Percentiles rank a stretch among this genome's conserved stretches.
These are phyloP conservation scores for Arremon brunneinucha DNA, from an alignment of 2,797 vertebrate species.

Conservation along the genomic window DNA sequence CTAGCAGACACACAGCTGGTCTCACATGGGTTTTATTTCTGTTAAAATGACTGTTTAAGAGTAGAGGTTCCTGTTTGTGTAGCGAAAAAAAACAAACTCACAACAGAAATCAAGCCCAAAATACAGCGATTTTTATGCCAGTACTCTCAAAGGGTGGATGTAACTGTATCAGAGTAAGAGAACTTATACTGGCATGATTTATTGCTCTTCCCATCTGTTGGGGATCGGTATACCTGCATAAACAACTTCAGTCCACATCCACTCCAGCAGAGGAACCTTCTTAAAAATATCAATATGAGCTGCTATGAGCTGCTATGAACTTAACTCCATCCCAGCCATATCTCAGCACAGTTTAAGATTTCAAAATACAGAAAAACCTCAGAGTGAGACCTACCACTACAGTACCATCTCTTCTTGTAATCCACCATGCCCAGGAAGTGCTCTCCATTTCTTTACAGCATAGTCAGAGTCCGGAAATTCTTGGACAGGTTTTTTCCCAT, in stretches of 20 bases:
- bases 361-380: neutral
- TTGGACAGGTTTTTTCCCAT: neutral
- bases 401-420: neutral
- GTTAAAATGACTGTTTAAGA: slow-evolving; percentile 6
- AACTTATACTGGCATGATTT: slow-evolving; percentile 1
- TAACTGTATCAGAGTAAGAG: neutral
- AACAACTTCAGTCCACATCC: neutral
- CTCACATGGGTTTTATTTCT: neutral
- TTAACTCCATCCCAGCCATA: slow-evolving; percentile 10
- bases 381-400: rapidly evolving
- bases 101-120: neutral
- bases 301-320: neutral
- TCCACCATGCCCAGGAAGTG: neutral
- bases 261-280: neutral
- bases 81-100: neutral
- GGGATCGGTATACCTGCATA: neutral
- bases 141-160: neutral
- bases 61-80: neutral
- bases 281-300: neutral
- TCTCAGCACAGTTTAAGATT: neutral
- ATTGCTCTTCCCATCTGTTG: slow-evolving; percentile 18
- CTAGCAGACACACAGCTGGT: neutral
- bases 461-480: neutral
- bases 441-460: neutral
- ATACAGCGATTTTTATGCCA: neutral